Evolutionary conservation across 2,797 vertebrate genomes (phyloP), one percentile per base, ranked within the genome.

Genomic region (Cirrhinus mrigala): DNA sequence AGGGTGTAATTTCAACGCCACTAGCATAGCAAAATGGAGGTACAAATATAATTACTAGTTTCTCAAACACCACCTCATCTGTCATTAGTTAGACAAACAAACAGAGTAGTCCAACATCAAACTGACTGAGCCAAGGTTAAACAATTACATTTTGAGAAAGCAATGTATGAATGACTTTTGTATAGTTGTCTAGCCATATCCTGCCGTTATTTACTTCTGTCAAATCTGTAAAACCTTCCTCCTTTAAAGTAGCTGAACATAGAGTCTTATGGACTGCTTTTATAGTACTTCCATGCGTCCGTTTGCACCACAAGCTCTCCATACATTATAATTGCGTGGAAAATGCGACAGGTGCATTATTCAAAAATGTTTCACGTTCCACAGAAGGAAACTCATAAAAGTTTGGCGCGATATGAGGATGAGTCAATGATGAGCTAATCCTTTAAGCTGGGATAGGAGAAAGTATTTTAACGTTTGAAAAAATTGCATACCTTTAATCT

Each of bases 351-450:
- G 22, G 22, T 60, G 16, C 8, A 16, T 60, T 56, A 37, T 56
- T 76, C 6, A 56, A n/a, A 56, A 56, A 37, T 76, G 15, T 56
- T 56, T 76, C 29, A 76, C 29, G 37, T 78, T 46, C 37, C 22
- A 5, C 56, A 60, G 33, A 60, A 60, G 11, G 54, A 58, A 78
- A 78, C 75, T 77, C 75, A 77, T 58, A 60, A 77, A 77, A n/a
- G 75, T 78, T 78, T 46, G 54, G 22, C 27, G 56, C 44, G 54
- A 78, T 78, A 60, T 78, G 75, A 60, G 75, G 54, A 60, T 78
- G 75, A 78, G 56, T 60, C 60, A 78, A 60, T 60, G n/a, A 78
- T 60, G 76, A 60, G 40, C n/a, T 78, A 78, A 78, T 78, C 76
- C 56, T 16, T 78, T 60, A 60, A 78, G 37, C n/a, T 62, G 37